Conservation (phyloP, 2,113 vertebrate genomes). For the Cairina moschata region DNA sequence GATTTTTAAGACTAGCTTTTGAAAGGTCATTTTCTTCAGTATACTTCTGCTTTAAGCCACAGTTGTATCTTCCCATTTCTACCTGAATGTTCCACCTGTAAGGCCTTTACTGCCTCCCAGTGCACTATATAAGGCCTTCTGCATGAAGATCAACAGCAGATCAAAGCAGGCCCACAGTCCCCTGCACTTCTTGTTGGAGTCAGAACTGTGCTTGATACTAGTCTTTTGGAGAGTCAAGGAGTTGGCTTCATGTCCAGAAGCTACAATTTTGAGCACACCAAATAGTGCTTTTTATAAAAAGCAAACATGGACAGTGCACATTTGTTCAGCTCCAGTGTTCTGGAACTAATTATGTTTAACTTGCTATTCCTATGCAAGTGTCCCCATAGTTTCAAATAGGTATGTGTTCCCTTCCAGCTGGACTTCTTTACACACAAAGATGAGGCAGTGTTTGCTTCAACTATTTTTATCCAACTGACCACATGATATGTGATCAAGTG, state of each 20-base stretch:
- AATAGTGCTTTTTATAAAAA: neutral
- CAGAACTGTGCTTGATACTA: neutral
- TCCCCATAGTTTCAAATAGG: neutral
- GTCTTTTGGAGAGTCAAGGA: neutral
- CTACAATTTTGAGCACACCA: neutral
- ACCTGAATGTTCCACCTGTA: accelerated
- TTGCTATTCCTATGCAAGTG: neutral
- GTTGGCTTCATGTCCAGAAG: neutral
- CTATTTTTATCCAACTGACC: neutral
- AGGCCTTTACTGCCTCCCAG: neutral
- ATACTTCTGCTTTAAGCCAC: neutral
- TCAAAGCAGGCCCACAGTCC: neutral
- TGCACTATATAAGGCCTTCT: neutral
- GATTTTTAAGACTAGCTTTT: neutral
- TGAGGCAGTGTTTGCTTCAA: neutral
- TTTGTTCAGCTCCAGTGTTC: neutral
- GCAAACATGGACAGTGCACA: neutral
- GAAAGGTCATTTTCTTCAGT: neutral
- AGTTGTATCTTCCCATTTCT: neutral
- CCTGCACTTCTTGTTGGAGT: accelerated
- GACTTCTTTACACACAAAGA: neutral
- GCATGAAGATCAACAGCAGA: neutral
- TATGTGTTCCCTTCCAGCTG: neutral
- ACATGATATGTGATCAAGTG: neutral
- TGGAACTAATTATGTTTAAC: neutral